A percentile compares a stretch with the other conserved stretches of the same genome.
Conservation (phyloP, 2,113 vertebrate species). For the Cebidichthys violaceus region DNA sequence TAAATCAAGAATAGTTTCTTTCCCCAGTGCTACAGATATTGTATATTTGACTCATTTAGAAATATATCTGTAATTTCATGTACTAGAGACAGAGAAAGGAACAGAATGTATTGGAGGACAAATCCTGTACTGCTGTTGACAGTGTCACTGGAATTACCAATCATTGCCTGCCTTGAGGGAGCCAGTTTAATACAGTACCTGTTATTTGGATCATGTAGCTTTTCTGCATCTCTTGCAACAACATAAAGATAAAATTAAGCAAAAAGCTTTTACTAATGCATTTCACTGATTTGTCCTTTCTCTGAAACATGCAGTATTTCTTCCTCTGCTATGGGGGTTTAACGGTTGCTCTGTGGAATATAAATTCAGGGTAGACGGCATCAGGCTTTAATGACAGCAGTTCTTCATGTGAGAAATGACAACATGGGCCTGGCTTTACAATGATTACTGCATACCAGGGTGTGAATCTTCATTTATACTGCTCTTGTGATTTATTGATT, state of each 20-base stretch:
- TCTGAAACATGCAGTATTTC: conserved; percentile 29
- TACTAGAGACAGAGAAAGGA: not conserved
- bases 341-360: conserved; percentile 18
- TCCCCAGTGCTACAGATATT: not conserved
- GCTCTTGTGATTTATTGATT: conserved; percentile 9
- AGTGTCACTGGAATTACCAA: conserved; percentile 13
- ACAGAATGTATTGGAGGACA: not conserved
- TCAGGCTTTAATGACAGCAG: conserved; percentile 59
- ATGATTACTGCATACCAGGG: conserved; percentile 10
- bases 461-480: conserved; percentile 30
- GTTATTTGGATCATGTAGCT: conserved; percentile 21
- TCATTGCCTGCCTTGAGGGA: conserved; percentile 9
- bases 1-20: not conserved
- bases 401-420: conserved; percentile 50
- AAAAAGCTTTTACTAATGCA: conserved; percentile 40
- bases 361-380: conserved; percentile 46
- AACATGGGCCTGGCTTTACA: conserved; percentile 15
- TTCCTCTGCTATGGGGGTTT: conserved; percentile 25
- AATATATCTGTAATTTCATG: not conserved
- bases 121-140: conserved; percentile 4
- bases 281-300: conserved; percentile 28
- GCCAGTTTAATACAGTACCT: conserved; percentile 22
- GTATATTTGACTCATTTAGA: conserved; percentile 1
- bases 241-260: conserved; percentile 17
- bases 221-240: conserved; percentile 41